phyloP scores from a whole-genome alignment of 2,888 invertebrate genomes.

The Pseudoips prasinana region DNA sequence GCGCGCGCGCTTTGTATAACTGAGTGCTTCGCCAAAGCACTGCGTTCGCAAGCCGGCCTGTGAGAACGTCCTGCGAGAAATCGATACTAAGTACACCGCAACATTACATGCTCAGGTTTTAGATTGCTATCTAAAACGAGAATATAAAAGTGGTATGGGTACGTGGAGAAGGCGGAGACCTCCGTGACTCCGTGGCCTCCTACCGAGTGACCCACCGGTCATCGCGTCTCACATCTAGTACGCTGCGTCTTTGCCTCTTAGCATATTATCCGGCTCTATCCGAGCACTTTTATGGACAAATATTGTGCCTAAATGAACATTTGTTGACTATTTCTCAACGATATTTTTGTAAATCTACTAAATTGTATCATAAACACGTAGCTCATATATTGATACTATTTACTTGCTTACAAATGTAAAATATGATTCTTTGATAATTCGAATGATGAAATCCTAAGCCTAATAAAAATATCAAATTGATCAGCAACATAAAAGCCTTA shows the following conservation, averaged over 20 bases:
- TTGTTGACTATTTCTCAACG: slow-evolving; percentile 3
- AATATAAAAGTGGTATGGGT: slow-evolving; percentile 42
- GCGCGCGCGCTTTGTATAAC: slow-evolving; percentile 40
- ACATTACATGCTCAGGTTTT: slow-evolving; percentile 30
- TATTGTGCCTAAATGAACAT: slow-evolving; percentile 12
- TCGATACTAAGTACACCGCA: slow-evolving; percentile 39
- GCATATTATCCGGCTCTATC: slow-evolving; percentile 35
- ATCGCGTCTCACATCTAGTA: slow-evolving; percentile 54
- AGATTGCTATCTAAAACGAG: slow-evolving; percentile 41
- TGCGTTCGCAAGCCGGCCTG: slow-evolving; percentile 30
- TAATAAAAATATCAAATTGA: too few relatives aligned
- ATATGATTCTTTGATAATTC: too few relatives aligned
- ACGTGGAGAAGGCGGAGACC: slow-evolving; percentile 41
- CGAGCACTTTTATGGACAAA: slow-evolving; percentile 27
- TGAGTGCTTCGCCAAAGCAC: slow-evolving; percentile 36
- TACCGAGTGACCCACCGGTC: slow-evolving; percentile 52
- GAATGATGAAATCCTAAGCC: too few relatives aligned
- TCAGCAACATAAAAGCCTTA: slow-evolving; percentile 3
- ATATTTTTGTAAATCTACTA: too few relatives aligned
- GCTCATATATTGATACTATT: too few relatives aligned
- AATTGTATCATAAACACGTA: too few relatives aligned
- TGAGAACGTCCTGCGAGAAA: slow-evolving; percentile 53
- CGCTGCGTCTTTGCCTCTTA: slow-evolving; percentile 37
- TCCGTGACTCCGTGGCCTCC: slow-evolving; percentile 44
- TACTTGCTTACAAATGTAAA: too few relatives aligned